A percentile compares a stretch with the other conserved stretches of the same genome.
Evolutionary conservation across 1,140 invertebrate species (phyloP).

Genomic region (Ostrea denselamellosa): DNA sequence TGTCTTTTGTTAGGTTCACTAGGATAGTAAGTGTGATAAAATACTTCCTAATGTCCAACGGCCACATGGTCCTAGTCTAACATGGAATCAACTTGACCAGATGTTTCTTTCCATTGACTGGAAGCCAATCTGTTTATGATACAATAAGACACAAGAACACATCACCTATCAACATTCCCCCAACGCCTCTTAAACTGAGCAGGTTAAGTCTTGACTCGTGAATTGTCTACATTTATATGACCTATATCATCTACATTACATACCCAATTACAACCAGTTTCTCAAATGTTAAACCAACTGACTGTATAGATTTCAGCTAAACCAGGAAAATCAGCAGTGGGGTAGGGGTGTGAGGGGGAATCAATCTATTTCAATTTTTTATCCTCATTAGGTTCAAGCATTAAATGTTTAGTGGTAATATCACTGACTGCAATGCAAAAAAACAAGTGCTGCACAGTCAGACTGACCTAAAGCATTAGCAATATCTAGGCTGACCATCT

Average conservation of each 20-base stretch:
- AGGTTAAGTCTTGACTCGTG: neutral
- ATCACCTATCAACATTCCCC: constrained; percentile 8
- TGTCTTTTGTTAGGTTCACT: neutral
- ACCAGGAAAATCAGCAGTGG: neutral
- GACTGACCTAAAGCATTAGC: neutral
- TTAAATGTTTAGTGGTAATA: neutral
- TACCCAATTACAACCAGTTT: neutral
- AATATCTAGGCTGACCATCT: constrained; percentile 1
- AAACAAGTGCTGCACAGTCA: neutral
- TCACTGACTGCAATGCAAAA: neutral
- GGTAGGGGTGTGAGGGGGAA: too few relatives aligned
- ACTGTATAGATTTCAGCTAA: neutral
- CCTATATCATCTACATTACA: neutral
- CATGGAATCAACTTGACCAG: neutral
- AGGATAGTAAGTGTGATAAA: neutral
- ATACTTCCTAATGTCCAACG: neutral
- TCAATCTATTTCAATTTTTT: neutral
- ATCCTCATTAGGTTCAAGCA: neutral
- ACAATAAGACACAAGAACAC: constrained; percentile 16
- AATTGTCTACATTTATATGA: neutral
- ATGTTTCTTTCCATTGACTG: constrained; percentile 20
- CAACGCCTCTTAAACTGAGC: neutral
- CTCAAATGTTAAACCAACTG: neutral
- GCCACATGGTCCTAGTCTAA: neutral
- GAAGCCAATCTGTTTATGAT: constrained; percentile 26